A percentile compares a stretch with the other conserved stretches of the same genome.
These are phyloP conservation scores for Lithophane leautieri DNA, from an alignment of 2,888 invertebrate species.

Conservation along the genomic window DNA sequence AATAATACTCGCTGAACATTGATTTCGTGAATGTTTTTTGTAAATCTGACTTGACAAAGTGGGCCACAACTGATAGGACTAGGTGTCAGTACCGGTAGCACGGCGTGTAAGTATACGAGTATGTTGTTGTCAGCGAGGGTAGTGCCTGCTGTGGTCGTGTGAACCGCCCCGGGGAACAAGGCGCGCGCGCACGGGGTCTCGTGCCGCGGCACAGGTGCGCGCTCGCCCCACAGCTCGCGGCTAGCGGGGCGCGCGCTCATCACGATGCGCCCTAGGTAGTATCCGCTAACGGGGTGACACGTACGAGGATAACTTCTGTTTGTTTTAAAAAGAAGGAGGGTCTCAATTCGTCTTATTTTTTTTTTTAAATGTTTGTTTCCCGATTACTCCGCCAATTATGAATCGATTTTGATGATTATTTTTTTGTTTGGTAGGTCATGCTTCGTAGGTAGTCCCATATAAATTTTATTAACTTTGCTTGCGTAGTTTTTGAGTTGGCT, in stretches of 20 bases:
- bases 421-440: too few relatives aligned
- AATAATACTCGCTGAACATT: too few relatives aligned
- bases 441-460: too few relatives aligned
- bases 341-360: too few relatives aligned
- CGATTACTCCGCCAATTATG: too few relatives aligned
- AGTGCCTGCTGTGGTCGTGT: constrained; percentile 27
- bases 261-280: constrained; percentile 8
- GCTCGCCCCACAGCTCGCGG: constrained; percentile 51
- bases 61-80: background rate
- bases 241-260: constrained; percentile 6
- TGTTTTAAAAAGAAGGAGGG: background rate
- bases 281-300: constrained; percentile 1
- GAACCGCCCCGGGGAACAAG: constrained; percentile 55
- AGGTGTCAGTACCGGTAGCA: background rate
- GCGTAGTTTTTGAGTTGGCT: too few relatives aligned
- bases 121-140: background rate
- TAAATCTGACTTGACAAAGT: background rate
- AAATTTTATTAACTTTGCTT: too few relatives aligned
- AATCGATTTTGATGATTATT: too few relatives aligned
- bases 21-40: background rate
- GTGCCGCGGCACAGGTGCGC: constrained; percentile 51
- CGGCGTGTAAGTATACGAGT: too few relatives aligned
- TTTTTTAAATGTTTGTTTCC: too few relatives aligned
- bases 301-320: background rate
- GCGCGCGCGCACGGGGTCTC: constrained; percentile 33